These are phyloP conservation scores for Diadema setosum DNA, from an alignment of 35 echinoderm and acorn worm genomes.

Conservation along the genomic window DNA sequence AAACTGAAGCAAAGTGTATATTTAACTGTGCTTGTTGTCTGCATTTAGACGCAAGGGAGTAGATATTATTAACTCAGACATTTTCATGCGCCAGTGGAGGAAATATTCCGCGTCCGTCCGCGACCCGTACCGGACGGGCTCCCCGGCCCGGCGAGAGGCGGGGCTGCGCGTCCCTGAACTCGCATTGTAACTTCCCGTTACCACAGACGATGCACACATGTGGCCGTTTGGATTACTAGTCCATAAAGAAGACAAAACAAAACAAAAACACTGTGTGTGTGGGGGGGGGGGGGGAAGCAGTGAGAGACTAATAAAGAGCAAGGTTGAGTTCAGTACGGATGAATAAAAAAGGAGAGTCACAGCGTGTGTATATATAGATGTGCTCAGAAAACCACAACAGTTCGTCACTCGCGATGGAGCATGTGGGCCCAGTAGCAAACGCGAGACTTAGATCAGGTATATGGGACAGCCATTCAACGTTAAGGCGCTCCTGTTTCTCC, in stretches of 20 bases:
- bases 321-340: neutral
- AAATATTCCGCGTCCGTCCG: conserved; percentile 5
- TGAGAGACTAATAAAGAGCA: neutral
- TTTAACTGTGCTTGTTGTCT: no score
- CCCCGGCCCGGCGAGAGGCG: neutral
- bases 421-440: neutral
- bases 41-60: neutral
- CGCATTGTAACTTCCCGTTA: neutral
- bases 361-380: neutral
- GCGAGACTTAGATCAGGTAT: no score
- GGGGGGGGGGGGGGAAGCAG: neutral
- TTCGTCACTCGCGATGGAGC: neutral
- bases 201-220: neutral
- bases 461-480: neutral
- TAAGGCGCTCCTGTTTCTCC: neutral
- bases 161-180: neutral
- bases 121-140: neutral
- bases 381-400: neutral
- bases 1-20: neutral
- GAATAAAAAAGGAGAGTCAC: neutral
- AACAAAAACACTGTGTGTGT: neutral
- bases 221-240: no score
- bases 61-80: neutral
- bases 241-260: no score
- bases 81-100: neutral